Evolutionary conservation across 1,140 invertebrate species (phyloP).

Genomic region (Sesamia nonagrioides): DNA sequence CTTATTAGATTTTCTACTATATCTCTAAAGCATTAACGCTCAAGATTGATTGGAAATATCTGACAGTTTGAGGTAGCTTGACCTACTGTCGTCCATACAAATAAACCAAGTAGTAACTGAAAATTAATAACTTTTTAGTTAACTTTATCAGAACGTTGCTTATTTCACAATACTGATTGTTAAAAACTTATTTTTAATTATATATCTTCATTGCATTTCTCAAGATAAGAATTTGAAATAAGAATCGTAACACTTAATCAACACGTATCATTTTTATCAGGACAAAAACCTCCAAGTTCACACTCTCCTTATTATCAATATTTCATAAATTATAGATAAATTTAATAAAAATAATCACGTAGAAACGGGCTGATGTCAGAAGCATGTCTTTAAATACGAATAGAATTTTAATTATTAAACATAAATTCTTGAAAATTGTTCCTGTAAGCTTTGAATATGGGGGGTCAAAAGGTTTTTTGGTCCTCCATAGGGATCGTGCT

Average conservation of each 20-base stretch:
- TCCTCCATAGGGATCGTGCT: slow-evolving; percentile 68
- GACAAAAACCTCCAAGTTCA: background rate
- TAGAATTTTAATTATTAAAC: slow-evolving; percentile 49
- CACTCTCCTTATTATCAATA: background rate
- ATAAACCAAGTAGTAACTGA: too few species aligned
- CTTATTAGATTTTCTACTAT: too few species aligned
- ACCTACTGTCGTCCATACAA: too few species aligned
- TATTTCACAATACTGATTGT: too few species aligned
- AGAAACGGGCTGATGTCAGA: slow-evolving; percentile 55
- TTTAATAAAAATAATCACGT: slow-evolving; percentile 56
- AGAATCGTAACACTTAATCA: slow-evolving; percentile 53
- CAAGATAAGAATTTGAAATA: slow-evolving; percentile 7
- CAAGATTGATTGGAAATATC: too few species aligned
- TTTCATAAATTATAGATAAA: slow-evolving; percentile 43
- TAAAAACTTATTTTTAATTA: too few species aligned
- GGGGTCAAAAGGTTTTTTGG: slow-evolving; percentile 71
- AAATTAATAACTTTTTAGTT: too few species aligned
- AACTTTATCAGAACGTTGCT: too few species aligned
- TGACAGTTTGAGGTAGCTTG: too few species aligned
- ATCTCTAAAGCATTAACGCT: too few species aligned
- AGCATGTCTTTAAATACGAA: slow-evolving; percentile 66
- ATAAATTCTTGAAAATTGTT: slow-evolving; percentile 51
- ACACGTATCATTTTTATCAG: slow-evolving; percentile 74
- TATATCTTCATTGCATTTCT: too few species aligned
- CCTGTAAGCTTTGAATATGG: slow-evolving; percentile 65